Evolutionary conservation across 1,140 invertebrate genomes (phyloP).

Genomic region (Archivesica marissinica): DNA sequence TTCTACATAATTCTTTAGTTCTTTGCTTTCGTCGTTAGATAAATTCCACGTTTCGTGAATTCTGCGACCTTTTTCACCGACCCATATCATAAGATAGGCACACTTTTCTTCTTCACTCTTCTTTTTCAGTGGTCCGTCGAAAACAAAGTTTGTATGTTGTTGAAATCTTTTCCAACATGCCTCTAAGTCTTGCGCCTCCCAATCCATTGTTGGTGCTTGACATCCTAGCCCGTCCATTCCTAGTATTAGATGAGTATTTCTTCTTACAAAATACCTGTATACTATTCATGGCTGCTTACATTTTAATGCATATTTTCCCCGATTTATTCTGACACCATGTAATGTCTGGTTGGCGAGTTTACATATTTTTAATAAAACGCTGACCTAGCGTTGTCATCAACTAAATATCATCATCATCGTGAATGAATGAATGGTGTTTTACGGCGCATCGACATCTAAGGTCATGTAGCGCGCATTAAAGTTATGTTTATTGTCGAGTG

Average conservation of each 20-base stretch:
- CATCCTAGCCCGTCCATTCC: slow-evolving; percentile 11
- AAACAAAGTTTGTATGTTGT: slow-evolving; percentile 34
- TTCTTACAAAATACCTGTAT: background rate
- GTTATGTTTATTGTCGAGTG: too few species aligned
- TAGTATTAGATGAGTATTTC: background rate
- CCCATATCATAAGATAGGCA: slow-evolving; percentile 53
- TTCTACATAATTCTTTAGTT: slow-evolving; percentile 2
- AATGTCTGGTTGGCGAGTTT: too few species aligned
- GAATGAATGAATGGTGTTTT: too few species aligned
- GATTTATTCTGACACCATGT: too few species aligned
- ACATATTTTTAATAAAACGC: too few species aligned
- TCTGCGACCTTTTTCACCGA: slow-evolving; percentile 48
- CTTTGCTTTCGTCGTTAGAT: slow-evolving; percentile 38
- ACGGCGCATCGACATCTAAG: too few species aligned
- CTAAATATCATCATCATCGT: too few species aligned
- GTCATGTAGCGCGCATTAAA: too few species aligned
- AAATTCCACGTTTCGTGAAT: slow-evolving; percentile 50
- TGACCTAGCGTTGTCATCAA: too few species aligned
- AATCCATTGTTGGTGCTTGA: background rate
- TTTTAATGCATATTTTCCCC: background rate
- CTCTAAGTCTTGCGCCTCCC: slow-evolving; percentile 5
- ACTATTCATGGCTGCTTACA: background rate
- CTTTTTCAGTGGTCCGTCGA: slow-evolving; percentile 23
- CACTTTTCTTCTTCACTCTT: slow-evolving; percentile 34
- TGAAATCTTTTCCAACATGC: slow-evolving; percentile 6